Base-by-base conservation (phyloP, 53 echinoderm and acorn worm species). In the Henricia sp. region DNA sequence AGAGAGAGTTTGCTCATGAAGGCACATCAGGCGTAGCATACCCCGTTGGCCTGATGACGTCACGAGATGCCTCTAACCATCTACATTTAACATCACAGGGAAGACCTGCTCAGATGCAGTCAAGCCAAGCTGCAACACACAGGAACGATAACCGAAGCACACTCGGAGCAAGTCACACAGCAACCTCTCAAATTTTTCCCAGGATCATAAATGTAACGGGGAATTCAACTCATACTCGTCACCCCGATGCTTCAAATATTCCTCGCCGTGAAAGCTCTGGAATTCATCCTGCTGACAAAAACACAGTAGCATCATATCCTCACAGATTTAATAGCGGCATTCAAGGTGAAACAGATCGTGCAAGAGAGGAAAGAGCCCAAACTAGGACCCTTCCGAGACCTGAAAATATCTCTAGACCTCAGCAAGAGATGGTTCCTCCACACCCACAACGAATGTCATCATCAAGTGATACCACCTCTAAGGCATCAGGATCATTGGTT, bases 171-270 rank as follows among this genome's bases (percentile, higher is more conserved):
- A 77, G 17, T 59, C 58, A 41, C 43, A 5, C 12, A 19, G 32
- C 80, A 43, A 64, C 64, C 17, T n/a, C 46, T 43, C 63, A 63
- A 6, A 24, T 44, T 80, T 21, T 80, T 48, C 80, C 80, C n/a
- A 63, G 80, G 21, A 80, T 80, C 63, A 64, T 64, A 3, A 80
- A 35, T 46, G 80, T 80, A 46, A 37, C 48, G 0, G 80, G 80
- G 6, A 38, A 64, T 20, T 29, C 27, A 46, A 12, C 8, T n/a
- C 3, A 54, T 48, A 56, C 6, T 14, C 9, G 25, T 24, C 57
- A 76, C 40, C 16, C 58, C 41, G 42, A 40, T 36, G 29, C 57
- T 16, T 27, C 37, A 23, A 55, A 23, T 16, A 55, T 38, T 40
- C 36, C 52, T 20, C 37, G 52, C 11, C 30, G 30, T 6, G 21